These are phyloP conservation scores for Lampris megalopsis DNA, from an alignment of 2,113 vertebrate genomes.

Conservation along the genomic window DNA sequence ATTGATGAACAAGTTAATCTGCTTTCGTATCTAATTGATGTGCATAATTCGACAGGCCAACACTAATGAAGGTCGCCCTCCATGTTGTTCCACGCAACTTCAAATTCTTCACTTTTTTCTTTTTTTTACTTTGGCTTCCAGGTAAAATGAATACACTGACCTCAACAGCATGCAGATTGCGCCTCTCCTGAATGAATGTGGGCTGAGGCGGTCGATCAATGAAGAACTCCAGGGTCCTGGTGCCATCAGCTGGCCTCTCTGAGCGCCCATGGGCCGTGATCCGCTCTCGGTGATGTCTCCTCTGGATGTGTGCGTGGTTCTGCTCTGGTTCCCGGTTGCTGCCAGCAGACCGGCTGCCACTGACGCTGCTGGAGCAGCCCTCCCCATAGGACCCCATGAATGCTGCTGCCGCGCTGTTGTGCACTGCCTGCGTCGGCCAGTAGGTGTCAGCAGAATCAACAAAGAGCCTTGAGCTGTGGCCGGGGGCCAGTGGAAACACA, in stretches of 20 bases:
- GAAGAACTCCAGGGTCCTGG: conserved; percentile 65
- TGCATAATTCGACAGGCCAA: not conserved
- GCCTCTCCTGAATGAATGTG: conserved; percentile 66
- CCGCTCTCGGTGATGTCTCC: conserved; percentile 73
- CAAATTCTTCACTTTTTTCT: not conserved
- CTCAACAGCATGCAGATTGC: conserved; percentile 87
- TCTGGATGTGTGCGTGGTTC: conserved; percentile 77
- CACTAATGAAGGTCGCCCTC: not conserved
- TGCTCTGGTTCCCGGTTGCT: conserved; percentile 46
- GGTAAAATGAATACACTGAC: conserved; percentile 42
- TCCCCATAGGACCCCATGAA: conserved; percentile 68
- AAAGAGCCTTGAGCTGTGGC: not conserved
- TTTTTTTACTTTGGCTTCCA: too few relatives aligned
- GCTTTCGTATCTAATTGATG: not conserved
- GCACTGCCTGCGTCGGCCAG: conserved; percentile 70
- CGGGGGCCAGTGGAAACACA: conserved; percentile 27
- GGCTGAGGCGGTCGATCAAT: conserved; percentile 49
- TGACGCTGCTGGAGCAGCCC: conserved; percentile 64
- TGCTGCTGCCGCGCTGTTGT: conserved; percentile 57
- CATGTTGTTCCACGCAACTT: not conserved
- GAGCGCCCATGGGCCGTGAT: conserved; percentile 53
- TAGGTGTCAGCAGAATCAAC: conserved; percentile 52
- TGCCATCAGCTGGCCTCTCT: conserved; percentile 42
- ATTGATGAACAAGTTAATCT: too few relatives aligned
- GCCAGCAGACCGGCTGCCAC: conserved; percentile 57